phyloP scores from a whole-genome alignment of 1,140 invertebrate species.

The Procambarus virginalis region DNA sequence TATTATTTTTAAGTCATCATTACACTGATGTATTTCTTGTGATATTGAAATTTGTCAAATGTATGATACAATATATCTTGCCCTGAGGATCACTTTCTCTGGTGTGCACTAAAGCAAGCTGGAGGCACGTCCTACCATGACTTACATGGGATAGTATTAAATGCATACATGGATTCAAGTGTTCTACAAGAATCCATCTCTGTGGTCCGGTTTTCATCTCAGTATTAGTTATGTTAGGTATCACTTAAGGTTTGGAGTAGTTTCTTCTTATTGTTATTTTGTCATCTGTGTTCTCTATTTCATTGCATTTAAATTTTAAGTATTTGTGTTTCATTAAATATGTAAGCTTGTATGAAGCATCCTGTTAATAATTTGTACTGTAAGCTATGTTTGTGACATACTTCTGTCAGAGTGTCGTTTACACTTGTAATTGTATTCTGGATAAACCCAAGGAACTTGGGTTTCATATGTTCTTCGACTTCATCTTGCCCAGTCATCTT shows the following conservation, averaged over 20 bases:
- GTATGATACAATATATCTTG: not conserved
- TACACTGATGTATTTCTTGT: not conserved
- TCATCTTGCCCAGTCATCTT: not conserved
- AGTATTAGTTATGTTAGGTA: slow-evolving; percentile 4
- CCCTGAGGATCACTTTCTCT: not conserved
- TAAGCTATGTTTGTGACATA: not conserved
- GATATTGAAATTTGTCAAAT: not conserved
- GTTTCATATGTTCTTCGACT: not conserved
- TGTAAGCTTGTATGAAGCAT: not conserved
- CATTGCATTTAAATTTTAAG: not conserved
- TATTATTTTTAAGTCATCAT: not conserved
- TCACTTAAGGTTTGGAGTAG: not conserved
- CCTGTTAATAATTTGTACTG: not conserved
- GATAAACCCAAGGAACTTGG: not conserved
- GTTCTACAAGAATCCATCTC: not conserved
- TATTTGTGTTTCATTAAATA: not conserved
- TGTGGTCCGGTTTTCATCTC: not conserved
- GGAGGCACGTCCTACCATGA: not conserved
- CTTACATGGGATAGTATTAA: not conserved
- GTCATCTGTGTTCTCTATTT: not conserved
- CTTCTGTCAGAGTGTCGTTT: not conserved
- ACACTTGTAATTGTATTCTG: not conserved
- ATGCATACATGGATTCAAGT: not conserved
- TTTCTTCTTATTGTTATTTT: not conserved
- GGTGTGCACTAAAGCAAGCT: not conserved